phyloP scores from a whole-genome alignment of 2,888 invertebrate genomes.

The Anthrax anthrax region DNA sequence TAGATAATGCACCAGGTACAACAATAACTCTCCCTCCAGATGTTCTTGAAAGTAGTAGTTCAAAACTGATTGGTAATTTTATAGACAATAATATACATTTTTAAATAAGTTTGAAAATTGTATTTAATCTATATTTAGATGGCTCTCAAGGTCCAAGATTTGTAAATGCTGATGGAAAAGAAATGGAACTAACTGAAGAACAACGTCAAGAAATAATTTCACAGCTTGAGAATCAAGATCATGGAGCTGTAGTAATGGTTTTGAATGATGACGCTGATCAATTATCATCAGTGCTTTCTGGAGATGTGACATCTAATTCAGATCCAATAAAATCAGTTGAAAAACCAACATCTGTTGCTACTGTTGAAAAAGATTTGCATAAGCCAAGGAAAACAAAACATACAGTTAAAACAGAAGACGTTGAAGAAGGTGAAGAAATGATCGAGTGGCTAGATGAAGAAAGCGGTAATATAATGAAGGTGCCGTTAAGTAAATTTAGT shows the following conservation, averaged over 20 bases:
- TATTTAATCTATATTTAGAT: background rate
- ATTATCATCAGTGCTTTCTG: background rate
- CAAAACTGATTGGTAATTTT: constrained; percentile 20
- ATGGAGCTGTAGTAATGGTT: constrained; percentile 32
- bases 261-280: constrained; percentile 20
- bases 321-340: background rate
- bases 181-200: constrained; percentile 31
- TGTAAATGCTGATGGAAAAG: constrained; percentile 36
- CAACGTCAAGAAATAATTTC: constrained; percentile 33
- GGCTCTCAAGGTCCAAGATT: constrained; percentile 30
- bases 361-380: background rate
- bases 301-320: no score
- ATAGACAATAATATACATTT: no score
- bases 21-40: constrained; percentile 11
- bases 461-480: background rate
- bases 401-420: background rate
- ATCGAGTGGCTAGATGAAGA: constrained; percentile 7
- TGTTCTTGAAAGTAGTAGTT: constrained; percentile 16
- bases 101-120: background rate
- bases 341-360: background rate
- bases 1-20: constrained; percentile 9
- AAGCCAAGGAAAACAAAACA: constrained; percentile 8
- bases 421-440: constrained; percentile 5
- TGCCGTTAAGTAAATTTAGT: background rate
- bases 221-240: constrained; percentile 30